Evolutionary conservation across 2,797 vertebrate genomes (phyloP), one percentile per base, ranked within the genome.

Genomic region (Salarias fasciatus): DNA sequence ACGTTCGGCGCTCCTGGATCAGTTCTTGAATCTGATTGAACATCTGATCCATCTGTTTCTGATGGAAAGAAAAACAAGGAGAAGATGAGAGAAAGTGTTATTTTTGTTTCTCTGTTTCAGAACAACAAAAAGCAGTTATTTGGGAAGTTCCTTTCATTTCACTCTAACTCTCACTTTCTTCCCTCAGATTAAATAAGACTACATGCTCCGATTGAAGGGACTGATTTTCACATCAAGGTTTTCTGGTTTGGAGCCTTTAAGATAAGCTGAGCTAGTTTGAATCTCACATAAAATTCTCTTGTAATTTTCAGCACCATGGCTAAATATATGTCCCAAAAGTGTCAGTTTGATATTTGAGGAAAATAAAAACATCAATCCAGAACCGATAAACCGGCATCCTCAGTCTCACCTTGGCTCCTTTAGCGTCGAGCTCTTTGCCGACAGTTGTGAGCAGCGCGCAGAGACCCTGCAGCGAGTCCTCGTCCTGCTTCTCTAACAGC

Each of bases 11-110:
- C 89, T 99, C 97, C 83, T 99, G 99, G 64, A 99, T 96, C 2
- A 99, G 99, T 93, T 99, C 99, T 82, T 96, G 97, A 97, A 99
- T 99, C 84, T 99, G 97, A 91, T 95, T 94, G 83, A 99, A 99
- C 86, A 99, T 99, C 87, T 99, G 98, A 87, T 99, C 98, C 96
- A 99, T 99, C 18, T 97, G 97, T 60, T 97, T 98, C 97, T 99
- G 65, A 37, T 1, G 50, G 60, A 4, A 35, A 35, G n/a, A 35
- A 35, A 35, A 9, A 35, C 6, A 35, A 6, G 9, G 33, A 35
- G 33, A 35, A 35, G 2, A 5, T 24, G 33, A 35, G 33, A 1
- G 33, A 35, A n/a, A n/a, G n/a, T 9, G 35, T 9, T 6, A 35
- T 6, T 9, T 35, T 3, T 35, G 9, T 35, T 5, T n/a, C n/a